phyloP scores from a whole-genome alignment of 1,140 invertebrate genomes.

The Ips typographus region DNA sequence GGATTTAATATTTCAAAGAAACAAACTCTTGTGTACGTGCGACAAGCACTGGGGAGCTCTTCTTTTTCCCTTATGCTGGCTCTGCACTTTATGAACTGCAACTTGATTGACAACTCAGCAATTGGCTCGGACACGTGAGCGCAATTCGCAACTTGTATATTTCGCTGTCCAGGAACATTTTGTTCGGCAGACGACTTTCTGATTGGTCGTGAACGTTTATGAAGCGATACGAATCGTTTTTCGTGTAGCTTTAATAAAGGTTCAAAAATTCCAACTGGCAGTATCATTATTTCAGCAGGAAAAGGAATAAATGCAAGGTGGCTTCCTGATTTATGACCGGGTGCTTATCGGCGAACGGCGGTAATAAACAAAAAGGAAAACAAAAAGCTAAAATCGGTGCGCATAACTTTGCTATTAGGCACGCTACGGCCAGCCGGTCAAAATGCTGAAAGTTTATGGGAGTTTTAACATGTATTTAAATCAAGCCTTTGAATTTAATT shows the following conservation, averaged over 20 bases:
- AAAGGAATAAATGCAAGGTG: slow-evolving; percentile 23
- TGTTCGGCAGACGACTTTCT: not conserved
- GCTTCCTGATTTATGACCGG: slow-evolving; percentile 11
- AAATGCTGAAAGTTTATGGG: slow-evolving; percentile 12
- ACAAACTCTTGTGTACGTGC: slow-evolving; percentile 16
- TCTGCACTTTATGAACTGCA: slow-evolving; percentile 22
- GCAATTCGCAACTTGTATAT: slow-evolving; percentile 19
- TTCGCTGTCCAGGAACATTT: not conserved
- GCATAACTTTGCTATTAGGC: slow-evolving; percentile 35
- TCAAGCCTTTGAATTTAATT: not conserved
- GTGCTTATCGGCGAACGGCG: slow-evolving; percentile 17
- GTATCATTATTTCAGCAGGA: slow-evolving; percentile 18
- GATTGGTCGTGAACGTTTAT: slow-evolving; percentile 2
- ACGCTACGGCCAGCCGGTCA: slow-evolving; percentile 25
- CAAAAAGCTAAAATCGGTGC: slow-evolving; percentile 30
- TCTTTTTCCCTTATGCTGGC: slow-evolving; percentile 17
- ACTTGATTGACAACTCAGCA: slow-evolving; percentile 27
- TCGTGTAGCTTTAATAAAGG: slow-evolving; percentile 2
- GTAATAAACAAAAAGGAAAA: slow-evolving; percentile 24
- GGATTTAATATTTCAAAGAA: slow-evolving; percentile 21
- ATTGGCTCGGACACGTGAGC: slow-evolving; percentile 21
- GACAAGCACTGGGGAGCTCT: slow-evolving; percentile 13
- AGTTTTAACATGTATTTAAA: not conserved
- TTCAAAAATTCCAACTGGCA: not conserved
- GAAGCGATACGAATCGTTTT: not conserved